Base-by-base conservation (phyloP, 2,797 vertebrate genomes). In the Acomys russatus region DNA sequence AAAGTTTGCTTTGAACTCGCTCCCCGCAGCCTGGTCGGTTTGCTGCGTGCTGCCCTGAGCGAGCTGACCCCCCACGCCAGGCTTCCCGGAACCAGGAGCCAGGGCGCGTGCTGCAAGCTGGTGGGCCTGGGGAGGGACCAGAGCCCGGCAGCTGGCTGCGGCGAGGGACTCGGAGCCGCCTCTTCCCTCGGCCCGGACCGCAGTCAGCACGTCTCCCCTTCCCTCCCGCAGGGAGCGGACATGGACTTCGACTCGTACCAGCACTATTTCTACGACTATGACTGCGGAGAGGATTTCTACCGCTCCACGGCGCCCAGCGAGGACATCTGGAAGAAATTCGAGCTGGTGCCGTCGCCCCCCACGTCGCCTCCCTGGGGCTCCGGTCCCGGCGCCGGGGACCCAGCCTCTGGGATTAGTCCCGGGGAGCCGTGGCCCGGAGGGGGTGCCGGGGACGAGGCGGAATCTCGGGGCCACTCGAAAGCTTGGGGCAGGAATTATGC, bases 251-350 rank as follows among this genome's bases (percentile, higher is more conserved):
- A 99, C 97, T 99, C 99, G 94, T 99, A 99, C 98, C 99, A 99
- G 71, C 99, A 99, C 90, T 99, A 99, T 98, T 99, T 99, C 98
- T 99, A 99, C 97, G 99, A 99, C 97, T 99, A 99, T 95, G 99
- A 99, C 96, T 98, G 98, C 88, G 99, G 98, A 86, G 99, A 99
- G 98, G 99, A 99, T 98, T 99, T 99, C 97, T 99, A 99, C 98
- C 99, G 99, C 98, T 99, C 99, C 95, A 99, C 99, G 8, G 99
- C 99, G 20, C 99, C 99, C 96, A 99, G 99, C 93, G 99, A 99
- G 98, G 99, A 99, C 98, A 99, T 99, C 97, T 99, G 99, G 99
- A 99, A 99, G 98, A 99, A 99, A 99, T 99, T 99, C 97, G 99
- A 99, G 98, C 99, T 99, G 97, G 99, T 99, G 17, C 98, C 94